Evolutionary conservation across 2,113 vertebrate genomes (phyloP), one percentile per base, ranked within the genome.

Genomic region (Sialia sialis): DNA sequence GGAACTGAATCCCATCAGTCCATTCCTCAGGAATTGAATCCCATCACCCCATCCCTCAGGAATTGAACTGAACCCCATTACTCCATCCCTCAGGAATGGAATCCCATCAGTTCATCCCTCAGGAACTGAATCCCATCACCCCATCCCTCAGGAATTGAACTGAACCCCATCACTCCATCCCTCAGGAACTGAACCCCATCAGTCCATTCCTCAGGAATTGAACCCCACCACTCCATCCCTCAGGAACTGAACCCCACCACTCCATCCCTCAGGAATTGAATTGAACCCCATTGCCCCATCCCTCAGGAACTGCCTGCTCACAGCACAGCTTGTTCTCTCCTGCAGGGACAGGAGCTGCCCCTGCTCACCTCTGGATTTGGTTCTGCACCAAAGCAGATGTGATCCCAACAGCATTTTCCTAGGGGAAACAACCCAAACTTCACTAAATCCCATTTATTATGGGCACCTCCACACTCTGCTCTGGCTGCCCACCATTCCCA

Each of bases 281-380:
- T 43, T 46, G 20, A 46, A 46, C 44, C 44, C 44, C 27, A 30
- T 5, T 9, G 10, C 4, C 10, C 13, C 29, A 52, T 52, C 49
- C 36, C 12, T n/a, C 51, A 20, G 30, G 69, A 43, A 2, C 2
- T 6, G 0, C 11, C 30, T 70, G 60, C 17, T 75, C 2, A 0
- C 51, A 46, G 88, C 69, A n/a, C 21, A 11, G 34, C 18, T 66
- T 27, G 32, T 2, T 12, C 5, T 46, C 34, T 25, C 49, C 51
- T 43, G 43, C 82, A 51, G 2, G 25, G 7, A 2, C 39, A 15
- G 39, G 49, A 62, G 38, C 10, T 64, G 39, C 23, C 12, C 5
- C 17, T 11, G 54, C 69, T 68, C 72, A 51, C 16, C 44, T 36
- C 51, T 13, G 2, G 69, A 38, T 87, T 91, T 81, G 55, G 5